Evolutionary conservation across 2,888 invertebrate species (phyloP), one percentile per base, ranked within the genome.

Genomic region (Merodon equestris): DNA sequence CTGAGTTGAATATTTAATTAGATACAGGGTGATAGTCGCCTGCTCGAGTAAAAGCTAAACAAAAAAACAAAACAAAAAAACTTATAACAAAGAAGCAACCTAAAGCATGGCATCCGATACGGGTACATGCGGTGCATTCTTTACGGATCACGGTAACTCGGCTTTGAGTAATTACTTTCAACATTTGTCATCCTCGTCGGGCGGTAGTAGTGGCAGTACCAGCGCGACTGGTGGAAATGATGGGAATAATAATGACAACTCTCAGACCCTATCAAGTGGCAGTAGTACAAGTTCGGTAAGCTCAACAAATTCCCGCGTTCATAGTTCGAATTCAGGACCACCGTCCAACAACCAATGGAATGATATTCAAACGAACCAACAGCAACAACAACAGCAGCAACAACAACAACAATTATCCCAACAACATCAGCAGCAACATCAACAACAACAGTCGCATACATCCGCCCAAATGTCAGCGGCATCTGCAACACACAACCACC

Each of bases 41-140:
- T 4, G 27, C 27, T 27, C 7, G 7, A 27, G 7, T 7, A 27
- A 7, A 7, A 27, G 27, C 27, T 27, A 4, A 27, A 27, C 2
- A 27, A 27, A 27, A 27, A 27, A 4, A 27, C 27, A 27, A 4
- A 2, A 27, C 7, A 44, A n/a, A 42, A 57, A 82, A 83, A 48
- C 19, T 15, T 36, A 17, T 40, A n/a, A 60, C 75, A 84, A 51
- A 27, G 19, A 57, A 15, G 13, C 51, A 38, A 7, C n/a, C 45
- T 9, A n/a, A 45, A 75, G 63, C 54, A 83, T 83, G 83, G 68
- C 81, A 14, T 76, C 83, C 40, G 84, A 84, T 18, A 66, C 84
- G 54, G 61, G 74, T 12, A 83, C 87, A n/a, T 88, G 86, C 75
- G 84, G 83, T 73, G 85, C 86, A 61, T 88, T 87, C 83, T 88